These are phyloP conservation scores for Drosophila leonis DNA, from an alignment of 2,888 invertebrate genomes.

Conservation along the genomic window DNA sequence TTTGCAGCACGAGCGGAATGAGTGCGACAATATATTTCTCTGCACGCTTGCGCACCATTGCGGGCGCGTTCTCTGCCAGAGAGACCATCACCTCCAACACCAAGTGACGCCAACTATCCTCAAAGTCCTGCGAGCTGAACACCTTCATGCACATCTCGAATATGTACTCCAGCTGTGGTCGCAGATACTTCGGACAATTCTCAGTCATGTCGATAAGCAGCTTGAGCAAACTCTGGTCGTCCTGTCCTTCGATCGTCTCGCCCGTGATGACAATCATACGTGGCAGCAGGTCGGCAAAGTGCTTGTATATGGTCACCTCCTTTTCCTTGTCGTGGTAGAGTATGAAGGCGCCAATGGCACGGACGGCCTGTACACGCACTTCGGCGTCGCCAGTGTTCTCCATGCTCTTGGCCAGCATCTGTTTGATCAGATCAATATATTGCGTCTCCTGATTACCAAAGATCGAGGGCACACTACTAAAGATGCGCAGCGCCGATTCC, in stretches of 20 bases:
- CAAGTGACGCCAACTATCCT: conserved; percentile 95
- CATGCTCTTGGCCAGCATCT: conserved; percentile 95
- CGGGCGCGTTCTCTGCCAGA: conserved; percentile 95
- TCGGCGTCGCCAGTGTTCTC: conserved; percentile 90
- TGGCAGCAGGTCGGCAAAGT: conserved; percentile 94
- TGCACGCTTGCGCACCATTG: conserved; percentile 97
- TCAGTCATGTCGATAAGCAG: conserved; percentile 97
- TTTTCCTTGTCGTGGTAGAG: conserved; percentile 93
- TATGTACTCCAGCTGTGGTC: conserved; percentile 93
- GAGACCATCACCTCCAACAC: conserved; percentile 95
- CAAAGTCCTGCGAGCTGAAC: conserved; percentile 89
- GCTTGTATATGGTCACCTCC: conserved; percentile 94
- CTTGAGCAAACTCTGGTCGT: conserved; percentile 96
- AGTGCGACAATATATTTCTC: conserved; percentile 92
- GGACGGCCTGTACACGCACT: conserved; percentile 93
- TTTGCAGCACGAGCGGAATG: conserved; percentile 94
- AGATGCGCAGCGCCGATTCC: conserved; percentile 97
- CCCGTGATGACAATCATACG: conserved; percentile 90
- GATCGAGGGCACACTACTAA: conserved; percentile 98
- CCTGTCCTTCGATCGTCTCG: conserved; percentile 92
- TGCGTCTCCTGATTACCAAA: conserved; percentile 98
- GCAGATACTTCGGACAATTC: conserved; percentile 95
- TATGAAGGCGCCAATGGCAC: conserved; percentile 95
- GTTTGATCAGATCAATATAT: conserved; percentile 96
- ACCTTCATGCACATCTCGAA: conserved; percentile 94